These are phyloP conservation scores for Priapulus caudatus DNA, from an alignment of 2,888 invertebrate species.

Conservation along the genomic window DNA sequence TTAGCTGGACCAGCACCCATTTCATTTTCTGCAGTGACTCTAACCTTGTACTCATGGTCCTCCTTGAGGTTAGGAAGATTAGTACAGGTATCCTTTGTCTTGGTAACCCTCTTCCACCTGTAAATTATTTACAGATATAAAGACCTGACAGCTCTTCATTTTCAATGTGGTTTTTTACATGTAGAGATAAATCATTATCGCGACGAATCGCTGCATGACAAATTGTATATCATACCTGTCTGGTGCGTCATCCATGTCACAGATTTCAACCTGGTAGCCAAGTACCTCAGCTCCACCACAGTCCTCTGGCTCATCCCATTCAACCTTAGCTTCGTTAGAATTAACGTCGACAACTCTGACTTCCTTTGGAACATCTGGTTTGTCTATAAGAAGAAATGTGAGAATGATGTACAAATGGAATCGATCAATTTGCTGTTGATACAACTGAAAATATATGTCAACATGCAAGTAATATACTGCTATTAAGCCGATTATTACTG, in stretches of 20 bases:
- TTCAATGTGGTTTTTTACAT: too few species aligned
- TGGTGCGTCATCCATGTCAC: neutral
- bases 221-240: too few species aligned
- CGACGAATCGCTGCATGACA: too few species aligned
- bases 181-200: too few species aligned
- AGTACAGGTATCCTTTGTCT: neutral
- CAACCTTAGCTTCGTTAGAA: neutral
- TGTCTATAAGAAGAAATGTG: constrained; percentile 3
- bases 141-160: too few species aligned
- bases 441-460: too few species aligned
- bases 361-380: neutral
- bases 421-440: too few species aligned
- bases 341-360: neutral
- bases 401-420: too few species aligned
- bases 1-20: constrained; percentile 10
- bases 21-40: constrained; percentile 12
- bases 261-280: neutral
- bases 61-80: constrained; percentile 7
- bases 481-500: too few species aligned
- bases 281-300: neutral
- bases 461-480: too few species aligned
- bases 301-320: constrained; percentile 1
- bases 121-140: too few species aligned
- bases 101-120: neutral
- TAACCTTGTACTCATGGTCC: constrained; percentile 8